These are phyloP conservation scores for Troides aeacus DNA, from an alignment of 2,888 invertebrate species.

Conservation along the genomic window DNA sequence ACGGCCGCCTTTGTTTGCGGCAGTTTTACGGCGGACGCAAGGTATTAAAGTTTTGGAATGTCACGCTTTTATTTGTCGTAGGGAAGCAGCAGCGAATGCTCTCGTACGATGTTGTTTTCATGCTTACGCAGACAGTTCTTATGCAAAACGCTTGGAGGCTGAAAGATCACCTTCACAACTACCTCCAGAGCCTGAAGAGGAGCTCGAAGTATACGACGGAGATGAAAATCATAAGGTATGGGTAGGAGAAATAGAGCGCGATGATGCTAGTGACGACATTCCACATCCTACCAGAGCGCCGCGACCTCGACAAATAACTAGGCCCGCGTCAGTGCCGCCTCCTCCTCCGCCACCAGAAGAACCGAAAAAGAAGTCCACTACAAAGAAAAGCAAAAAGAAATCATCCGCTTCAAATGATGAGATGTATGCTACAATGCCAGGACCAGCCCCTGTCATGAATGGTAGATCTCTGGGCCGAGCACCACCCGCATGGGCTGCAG, in stretches of 20 bases:
- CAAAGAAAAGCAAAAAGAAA: constrained; percentile 79
- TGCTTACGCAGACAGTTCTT: constrained; percentile 97
- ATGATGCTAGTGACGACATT: constrained; percentile 85
- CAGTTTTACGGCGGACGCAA: constrained; percentile 95
- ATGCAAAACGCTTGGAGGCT: constrained; percentile 89
- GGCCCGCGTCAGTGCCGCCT: constrained; percentile 90
- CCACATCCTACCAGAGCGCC: constrained; percentile 82
- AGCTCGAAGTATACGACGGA: constrained; percentile 91
- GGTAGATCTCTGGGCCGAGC: constrained; percentile 71
- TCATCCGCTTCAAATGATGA: constrained; percentile 81
- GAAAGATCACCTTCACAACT: constrained; percentile 73
- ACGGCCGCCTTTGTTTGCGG: constrained; percentile 98
- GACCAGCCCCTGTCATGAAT: constrained; percentile 68
- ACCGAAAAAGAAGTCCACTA: constrained; percentile 81
- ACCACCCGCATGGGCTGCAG: constrained; percentile 68
- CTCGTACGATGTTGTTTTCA: constrained; percentile 98
- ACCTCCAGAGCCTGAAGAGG: constrained; percentile 81
- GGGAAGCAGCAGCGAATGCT: constrained; percentile 98
- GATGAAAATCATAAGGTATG: constrained; percentile 97
- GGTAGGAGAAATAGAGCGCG: constrained; percentile 90
- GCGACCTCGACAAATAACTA: constrained; percentile 89
- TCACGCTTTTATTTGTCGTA: constrained; percentile 98
- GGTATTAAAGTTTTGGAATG: constrained; percentile 99
- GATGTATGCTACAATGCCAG: constrained; percentile 79
- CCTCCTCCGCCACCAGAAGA: constrained; percentile 88